A percentile compares a stretch with the other conserved stretches of the same genome.
Conservation (phyloP, 1,140 invertebrate species). For the Camponotus floridanus region DNA sequence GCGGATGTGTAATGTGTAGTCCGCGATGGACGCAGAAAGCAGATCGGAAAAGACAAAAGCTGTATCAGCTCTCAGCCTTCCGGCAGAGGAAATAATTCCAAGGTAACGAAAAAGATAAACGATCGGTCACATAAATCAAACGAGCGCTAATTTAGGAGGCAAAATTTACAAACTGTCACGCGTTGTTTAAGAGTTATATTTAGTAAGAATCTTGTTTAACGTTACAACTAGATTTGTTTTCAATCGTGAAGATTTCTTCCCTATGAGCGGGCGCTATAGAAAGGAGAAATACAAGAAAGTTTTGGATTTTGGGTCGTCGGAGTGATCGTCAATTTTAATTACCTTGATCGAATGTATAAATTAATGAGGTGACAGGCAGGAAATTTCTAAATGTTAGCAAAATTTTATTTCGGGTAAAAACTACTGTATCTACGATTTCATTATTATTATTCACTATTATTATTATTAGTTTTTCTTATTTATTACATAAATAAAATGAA, state of each 20-base stretch:
- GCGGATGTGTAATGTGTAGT: slow-evolving; percentile 39
- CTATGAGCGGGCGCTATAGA: neutral
- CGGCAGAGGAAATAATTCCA: neutral
- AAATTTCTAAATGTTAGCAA: too few relatives aligned
- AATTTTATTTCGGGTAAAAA: too few relatives aligned
- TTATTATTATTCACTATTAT: too few relatives aligned
- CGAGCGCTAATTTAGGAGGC: neutral
- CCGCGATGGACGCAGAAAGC: slow-evolving; percentile 12
- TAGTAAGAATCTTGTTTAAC: neutral
- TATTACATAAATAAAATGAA: neutral
- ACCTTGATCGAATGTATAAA: too few relatives aligned
- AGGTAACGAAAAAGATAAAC: neutral
- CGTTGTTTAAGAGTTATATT: neutral
- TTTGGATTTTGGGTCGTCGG: neutral
- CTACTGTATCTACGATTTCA: too few relatives aligned
- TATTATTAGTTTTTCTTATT: neutral
- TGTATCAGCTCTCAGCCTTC: neutral
- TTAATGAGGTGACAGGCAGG: too few relatives aligned
- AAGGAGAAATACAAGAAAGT: slow-evolving; percentile 33
- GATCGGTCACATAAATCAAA: neutral
- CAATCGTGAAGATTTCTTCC: neutral
- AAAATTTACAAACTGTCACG: neutral
- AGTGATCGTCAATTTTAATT: too few relatives aligned
- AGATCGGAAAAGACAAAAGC: neutral
- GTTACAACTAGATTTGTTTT: neutral